Base-by-base conservation (phyloP, 2,797 vertebrate species). In the Thamnophis elegans region DNA sequence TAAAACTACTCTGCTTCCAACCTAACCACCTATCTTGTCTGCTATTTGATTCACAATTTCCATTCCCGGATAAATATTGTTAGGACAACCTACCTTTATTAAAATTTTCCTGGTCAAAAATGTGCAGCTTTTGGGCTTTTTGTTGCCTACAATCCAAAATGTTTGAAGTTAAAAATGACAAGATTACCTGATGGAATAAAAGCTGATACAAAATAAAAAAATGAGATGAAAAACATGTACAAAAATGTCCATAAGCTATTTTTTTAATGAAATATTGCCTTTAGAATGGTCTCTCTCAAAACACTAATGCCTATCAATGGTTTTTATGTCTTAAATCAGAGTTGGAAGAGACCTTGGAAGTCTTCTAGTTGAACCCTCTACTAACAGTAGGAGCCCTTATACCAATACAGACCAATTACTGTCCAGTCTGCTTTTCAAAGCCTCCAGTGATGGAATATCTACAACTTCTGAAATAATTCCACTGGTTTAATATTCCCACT, bases 91-190 rank as follows among this genome's bases (percentile, higher is more conserved):
- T 65, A 42, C 51, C 26, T 55, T 85, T 47, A 28, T 92, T 90
- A 62, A 87, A 58, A 18, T 5, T 58, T 92, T 62, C 32, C 93
- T 90, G 16, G 90, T 92, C 3, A 86, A 87, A 91, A 62, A 28
- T 16, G 32, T 60, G 32, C 51, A n/a, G 22, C 20, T 0, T 10
- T 88, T 1, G 1, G 22, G 60, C 1, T 0, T 0, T 55, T 56
- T 93, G 42, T 22, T 53, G 0, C 0, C 90, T n/a, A 25, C 4
- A 60, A 4, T 65, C 28, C 18, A 68, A 90, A 73, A 73, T 11
- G 5, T 36, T 85, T 93, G 92, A 51, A 91, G 16, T 89, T 89
- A 42, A 89, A 95, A 94, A 87, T 0, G 5, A 89, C 85, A 89
- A 59, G 16, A 32, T 92, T 89, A 13, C 5, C 13, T 88, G 22